Percentiles rank a stretch among this genome's conserved stretches.
Conservation (phyloP, 1,140 invertebrate species). For the Mercenaria mercenaria region DNA sequence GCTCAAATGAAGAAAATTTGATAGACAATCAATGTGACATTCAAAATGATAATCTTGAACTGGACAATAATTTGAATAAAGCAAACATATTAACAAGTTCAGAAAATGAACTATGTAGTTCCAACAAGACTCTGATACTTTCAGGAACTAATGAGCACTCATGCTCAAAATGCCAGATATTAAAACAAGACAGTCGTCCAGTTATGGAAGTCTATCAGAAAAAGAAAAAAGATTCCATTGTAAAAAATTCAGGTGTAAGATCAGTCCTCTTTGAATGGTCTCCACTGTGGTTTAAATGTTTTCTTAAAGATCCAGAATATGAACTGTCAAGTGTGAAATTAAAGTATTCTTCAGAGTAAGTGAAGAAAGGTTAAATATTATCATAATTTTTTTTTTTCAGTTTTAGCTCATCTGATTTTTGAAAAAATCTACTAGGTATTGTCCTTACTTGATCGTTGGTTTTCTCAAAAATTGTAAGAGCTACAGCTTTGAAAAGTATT, state of each 20-base stretch:
- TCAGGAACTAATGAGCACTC: background rate
- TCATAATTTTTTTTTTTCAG: too few species aligned
- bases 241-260: conserved; percentile 34
- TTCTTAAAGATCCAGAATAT: conserved; percentile 60
- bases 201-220: conserved; percentile 14
- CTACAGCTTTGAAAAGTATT: too few species aligned
- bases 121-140: background rate
- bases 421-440: too few species aligned
- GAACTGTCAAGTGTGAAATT: conserved; percentile 25
- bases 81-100: background rate
- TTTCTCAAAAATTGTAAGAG: too few species aligned
- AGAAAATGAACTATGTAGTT: background rate
- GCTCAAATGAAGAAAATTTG: background rate
- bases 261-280: conserved; percentile 19
- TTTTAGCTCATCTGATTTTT: too few species aligned
- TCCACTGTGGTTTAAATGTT: conserved; percentile 50
- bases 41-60: background rate
- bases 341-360: conserved; percentile 24
- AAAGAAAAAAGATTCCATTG: conserved; percentile 30
- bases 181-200: background rate
- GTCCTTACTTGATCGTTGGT: too few species aligned
- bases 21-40: background rate
- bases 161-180: background rate
- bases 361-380: too few species aligned
- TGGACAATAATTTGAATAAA: background rate